A percentile compares a stretch with the other conserved stretches of the same genome.
phyloP scores from a whole-genome alignment of 2,113 vertebrate genomes.

The Myxocyprinus asiaticus region DNA sequence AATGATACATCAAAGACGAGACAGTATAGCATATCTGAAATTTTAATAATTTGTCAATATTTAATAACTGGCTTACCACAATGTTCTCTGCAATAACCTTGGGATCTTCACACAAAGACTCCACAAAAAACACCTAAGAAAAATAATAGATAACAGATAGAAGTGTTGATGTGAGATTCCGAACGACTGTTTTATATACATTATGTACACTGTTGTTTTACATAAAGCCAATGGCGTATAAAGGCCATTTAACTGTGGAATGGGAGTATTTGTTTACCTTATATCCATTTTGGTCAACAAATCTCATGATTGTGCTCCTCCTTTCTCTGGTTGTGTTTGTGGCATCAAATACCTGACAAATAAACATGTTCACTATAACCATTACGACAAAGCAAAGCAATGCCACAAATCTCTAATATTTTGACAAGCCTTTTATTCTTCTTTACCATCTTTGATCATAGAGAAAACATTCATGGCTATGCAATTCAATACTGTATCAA shows the following conservation, averaged over 20 bases:
- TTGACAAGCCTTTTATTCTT: no score
- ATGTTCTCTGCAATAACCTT: conserved; percentile 95
- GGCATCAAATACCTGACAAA: conserved; percentile 92
- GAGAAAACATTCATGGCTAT: no score
- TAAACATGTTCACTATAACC: background rate
- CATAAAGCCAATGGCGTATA: background rate
- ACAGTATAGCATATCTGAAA: no score
- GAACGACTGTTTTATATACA: no score
- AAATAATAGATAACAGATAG: background rate
- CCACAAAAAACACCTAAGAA: conserved; percentile 94
- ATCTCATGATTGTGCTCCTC: conserved; percentile 89
- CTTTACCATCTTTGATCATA: no score
- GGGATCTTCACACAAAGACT: conserved; percentile 94
- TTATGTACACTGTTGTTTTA: background rate
- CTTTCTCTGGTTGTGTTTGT: conserved; percentile 97
- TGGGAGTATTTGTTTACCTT: conserved; percentile 74
- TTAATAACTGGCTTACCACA: conserved; percentile 80
- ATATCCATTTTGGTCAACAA: conserved; percentile 93
- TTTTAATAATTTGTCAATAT: background rate
- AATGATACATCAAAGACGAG: no score
- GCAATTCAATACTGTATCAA: no score
- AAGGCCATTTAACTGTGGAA: background rate
- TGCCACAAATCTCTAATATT: no score
- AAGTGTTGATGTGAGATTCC: no score
- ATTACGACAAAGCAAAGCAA: background rate